A percentile compares a stretch with the other conserved stretches of the same genome.
Evolutionary conservation across 2,113 vertebrate genomes (phyloP).

Genomic region (Tetraodon nigroviridis): DNA sequence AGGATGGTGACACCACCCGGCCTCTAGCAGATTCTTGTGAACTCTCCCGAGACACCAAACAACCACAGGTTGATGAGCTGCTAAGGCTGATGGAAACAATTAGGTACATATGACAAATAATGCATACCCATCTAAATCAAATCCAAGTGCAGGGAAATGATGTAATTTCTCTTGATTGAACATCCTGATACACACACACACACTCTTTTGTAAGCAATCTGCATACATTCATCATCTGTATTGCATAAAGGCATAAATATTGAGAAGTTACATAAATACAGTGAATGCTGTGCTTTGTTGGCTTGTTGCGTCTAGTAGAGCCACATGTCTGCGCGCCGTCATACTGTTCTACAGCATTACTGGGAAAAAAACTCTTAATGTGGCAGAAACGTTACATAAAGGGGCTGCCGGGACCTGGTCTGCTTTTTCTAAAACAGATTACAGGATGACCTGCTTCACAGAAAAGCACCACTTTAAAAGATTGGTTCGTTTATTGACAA

Average conservation of each 20-base stretch:
- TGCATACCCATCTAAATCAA: no score
- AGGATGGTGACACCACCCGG: no score
- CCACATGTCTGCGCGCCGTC: neutral
- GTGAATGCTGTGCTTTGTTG: neutral
- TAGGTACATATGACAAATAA: no score
- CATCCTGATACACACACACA: neutral
- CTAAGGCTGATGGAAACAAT: neutral
- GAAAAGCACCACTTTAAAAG: neutral
- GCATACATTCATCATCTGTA: neutral
- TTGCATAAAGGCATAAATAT: neutral
- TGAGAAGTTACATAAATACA: neutral
- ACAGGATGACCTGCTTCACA: neutral
- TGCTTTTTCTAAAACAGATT: neutral
- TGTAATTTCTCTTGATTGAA: no score
- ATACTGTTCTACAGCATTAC: neutral
- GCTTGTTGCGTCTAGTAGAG: neutral
- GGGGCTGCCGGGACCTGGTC: neutral
- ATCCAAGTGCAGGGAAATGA: no score
- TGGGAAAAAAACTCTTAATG: constrained; percentile 25
- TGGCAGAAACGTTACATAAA: neutral
- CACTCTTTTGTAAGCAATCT: neutral
- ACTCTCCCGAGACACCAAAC: neutral
- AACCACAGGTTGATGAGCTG: constrained; percentile 4
- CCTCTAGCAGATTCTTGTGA: no score
- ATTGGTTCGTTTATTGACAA: neutral